phyloP scores from a whole-genome alignment of 2,888 invertebrate genomes.

The Drosophila austrosaltans region DNA sequence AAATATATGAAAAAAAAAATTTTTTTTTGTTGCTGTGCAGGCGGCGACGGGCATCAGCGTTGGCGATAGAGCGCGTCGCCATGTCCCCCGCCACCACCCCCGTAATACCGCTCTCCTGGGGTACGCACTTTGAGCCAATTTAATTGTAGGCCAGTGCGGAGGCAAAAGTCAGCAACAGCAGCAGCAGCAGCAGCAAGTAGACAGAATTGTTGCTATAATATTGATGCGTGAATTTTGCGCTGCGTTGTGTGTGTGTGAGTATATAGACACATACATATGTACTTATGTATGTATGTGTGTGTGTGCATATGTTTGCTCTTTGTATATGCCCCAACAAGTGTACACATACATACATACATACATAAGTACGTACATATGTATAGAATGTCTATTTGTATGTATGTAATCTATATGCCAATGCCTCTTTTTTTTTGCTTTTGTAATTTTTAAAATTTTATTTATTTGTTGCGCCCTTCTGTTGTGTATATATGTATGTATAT shows the following conservation, averaged over 20 bases:
- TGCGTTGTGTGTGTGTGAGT: constrained; percentile 46
- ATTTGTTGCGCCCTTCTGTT: constrained; percentile 52
- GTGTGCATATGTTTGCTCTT: constrained; percentile 1
- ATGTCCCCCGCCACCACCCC: constrained; percentile 14
- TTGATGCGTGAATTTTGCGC: constrained; percentile 40
- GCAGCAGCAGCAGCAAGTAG: not conserved
- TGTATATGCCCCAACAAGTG: constrained; percentile 3
- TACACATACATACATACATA: not conserved
- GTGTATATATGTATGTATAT: not conserved
- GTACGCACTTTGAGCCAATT: constrained; percentile 69
- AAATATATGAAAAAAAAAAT: constrained; percentile 25
- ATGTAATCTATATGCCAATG: constrained; percentile 34
- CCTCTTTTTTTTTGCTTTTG: constrained; percentile 31
- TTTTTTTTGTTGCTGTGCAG: constrained; percentile 72
- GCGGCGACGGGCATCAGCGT: constrained; percentile 57
- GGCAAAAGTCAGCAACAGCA: constrained; percentile 3
- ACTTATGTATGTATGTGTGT: constrained; percentile 27
- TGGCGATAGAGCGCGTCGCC: constrained; percentile 53
- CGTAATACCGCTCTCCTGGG: not conserved
- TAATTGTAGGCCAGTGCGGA: constrained; percentile 68
- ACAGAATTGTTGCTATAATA: constrained; percentile 32
- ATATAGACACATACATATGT: constrained; percentile 16
- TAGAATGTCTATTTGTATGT: constrained; percentile 22
- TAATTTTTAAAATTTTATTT: constrained; percentile 38
- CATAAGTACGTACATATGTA: not conserved